phyloP scores from a whole-genome alignment of 2,797 vertebrate genomes.

The Parauchenoglanis punctatus region DNA sequence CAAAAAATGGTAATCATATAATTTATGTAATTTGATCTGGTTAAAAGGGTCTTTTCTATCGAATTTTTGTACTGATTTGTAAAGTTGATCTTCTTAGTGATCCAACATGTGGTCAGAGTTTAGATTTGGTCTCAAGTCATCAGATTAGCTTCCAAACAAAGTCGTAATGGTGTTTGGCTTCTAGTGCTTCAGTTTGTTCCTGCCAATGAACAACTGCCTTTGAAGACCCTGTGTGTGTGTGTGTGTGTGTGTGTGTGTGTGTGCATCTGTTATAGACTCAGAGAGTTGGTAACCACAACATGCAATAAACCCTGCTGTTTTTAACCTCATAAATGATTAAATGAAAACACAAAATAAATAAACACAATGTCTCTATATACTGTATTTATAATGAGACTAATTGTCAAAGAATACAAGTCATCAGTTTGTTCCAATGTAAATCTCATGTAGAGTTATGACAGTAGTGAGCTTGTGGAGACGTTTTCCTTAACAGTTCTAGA shows the following conservation, averaged over 20 bases:
- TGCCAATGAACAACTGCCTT: background rate
- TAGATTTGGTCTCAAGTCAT: background rate
- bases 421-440: background rate
- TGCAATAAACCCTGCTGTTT: background rate
- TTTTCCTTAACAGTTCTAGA: background rate
- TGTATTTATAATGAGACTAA: background rate
- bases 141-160: background rate
- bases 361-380: background rate
- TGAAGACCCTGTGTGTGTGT: background rate
- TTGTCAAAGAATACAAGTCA: background rate
- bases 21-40: background rate
- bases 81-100: background rate
- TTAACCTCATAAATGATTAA: background rate
- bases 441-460: background rate
- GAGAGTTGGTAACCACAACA: background rate
- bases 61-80: background rate
- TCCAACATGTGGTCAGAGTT: constrained; percentile 4
- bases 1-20: background rate
- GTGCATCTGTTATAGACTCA: background rate
- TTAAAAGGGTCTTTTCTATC: background rate
- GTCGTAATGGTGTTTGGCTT: constrained; percentile 18
- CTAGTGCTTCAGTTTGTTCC: background rate
- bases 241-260: background rate
- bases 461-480: background rate
- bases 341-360: background rate